Evolutionary conservation across 2,888 invertebrate genomes (phyloP).

Genomic region (Parapristionchus giblindavisi): DNA sequence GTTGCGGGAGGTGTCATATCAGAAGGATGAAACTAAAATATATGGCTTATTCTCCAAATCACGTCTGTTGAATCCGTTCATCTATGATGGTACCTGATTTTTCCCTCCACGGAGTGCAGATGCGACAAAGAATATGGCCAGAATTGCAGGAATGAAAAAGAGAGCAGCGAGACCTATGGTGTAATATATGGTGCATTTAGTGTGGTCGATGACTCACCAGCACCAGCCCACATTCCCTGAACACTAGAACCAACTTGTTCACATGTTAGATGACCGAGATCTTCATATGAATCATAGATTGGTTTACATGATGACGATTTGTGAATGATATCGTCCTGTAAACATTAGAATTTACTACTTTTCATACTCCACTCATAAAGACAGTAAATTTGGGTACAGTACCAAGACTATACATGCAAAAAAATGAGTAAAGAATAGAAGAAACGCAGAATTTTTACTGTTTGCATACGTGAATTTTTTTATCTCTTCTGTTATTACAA

Average conservation of each 20-base stretch:
- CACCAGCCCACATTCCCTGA: conserved; percentile 28
- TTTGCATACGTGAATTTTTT: too few relatives aligned
- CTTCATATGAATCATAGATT: conserved; percentile 9
- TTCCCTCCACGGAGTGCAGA: conserved; percentile 14
- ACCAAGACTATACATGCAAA: too few relatives aligned
- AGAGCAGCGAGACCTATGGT: conserved; percentile 14
- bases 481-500: too few relatives aligned
- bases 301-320: neutral
- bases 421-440: too few relatives aligned
- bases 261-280: conserved; percentile 3
- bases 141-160: conserved; percentile 11
- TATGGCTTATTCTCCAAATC: too few relatives aligned
- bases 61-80: too few relatives aligned
- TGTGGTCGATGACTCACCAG: neutral
- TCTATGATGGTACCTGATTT: neutral
- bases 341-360: neutral
- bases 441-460: too few relatives aligned
- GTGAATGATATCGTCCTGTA: neutral
- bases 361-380: neutral
- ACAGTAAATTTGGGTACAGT: too few relatives aligned
- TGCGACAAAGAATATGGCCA: conserved; percentile 14
- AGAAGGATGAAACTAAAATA: too few relatives aligned
- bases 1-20: too few relatives aligned
- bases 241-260: neutral
- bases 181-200: neutral